Evolutionary conservation across 1,140 invertebrate genomes (phyloP), one percentile per base, ranked within the genome.

Genomic region (Phymastichus coffea): DNA sequence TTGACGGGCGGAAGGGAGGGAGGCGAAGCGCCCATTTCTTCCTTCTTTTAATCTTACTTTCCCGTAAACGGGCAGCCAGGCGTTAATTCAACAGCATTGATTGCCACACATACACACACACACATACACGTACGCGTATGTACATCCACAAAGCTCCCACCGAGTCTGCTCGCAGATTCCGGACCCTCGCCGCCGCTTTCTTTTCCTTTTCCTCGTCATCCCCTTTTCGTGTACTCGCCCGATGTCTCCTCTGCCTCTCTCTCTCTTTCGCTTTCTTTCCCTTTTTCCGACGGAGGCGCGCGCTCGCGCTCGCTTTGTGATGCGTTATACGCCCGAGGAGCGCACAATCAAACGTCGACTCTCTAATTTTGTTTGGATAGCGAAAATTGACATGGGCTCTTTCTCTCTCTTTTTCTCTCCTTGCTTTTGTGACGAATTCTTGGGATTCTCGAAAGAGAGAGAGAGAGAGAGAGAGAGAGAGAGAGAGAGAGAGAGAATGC

Each of bases 21-120:
- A 53, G 57, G 64, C 68, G 64, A 67, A 65, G 70, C 75, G 73
- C 75, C 76, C 74, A 75, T 79, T 78, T 76, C 74, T 78, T 77
- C 69, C 70, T 78, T 74, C 76, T 79, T 79, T 78, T 79, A 78
- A 79, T 79, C 76, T 79, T 77, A 74, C 76, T 78, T 71, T 76
- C 71, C 73, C 72, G 69, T 77, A 77, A 79, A 77, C 77, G 77
- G 69, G 70, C 75, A 78, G 74, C 72, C 75, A 75, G 76, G 77
- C 76, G 77, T 78, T 79, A 78, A 79, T 78, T 79, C 77, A 77
- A 72, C 74, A 70, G 76, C 77, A 78, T 79, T 79, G 77, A 79
- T 78, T 79, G 76, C 75, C 73, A 73, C 75, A 72, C 73, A 74
- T 12, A 12, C 28, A 12, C 28, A 12, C n/a, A n/a, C 28, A 12